Conservation (phyloP, 2,888 invertebrate genomes). For the Penaeus monodon region DNA sequence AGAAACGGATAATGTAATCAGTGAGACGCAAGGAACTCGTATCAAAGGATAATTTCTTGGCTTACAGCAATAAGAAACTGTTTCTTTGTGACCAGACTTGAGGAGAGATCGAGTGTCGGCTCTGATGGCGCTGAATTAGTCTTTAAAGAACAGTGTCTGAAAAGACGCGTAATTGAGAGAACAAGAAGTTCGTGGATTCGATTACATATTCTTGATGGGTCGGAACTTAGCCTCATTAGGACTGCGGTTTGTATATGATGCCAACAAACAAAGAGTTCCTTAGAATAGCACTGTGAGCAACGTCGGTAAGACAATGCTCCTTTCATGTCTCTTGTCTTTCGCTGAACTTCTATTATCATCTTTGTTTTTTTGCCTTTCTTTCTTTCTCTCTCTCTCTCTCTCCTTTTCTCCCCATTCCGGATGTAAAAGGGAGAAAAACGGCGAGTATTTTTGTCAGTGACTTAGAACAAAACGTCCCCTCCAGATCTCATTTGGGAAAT, state of each 20-base stretch:
- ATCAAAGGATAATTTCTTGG: conserved; percentile 45
- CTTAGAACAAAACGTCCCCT: conserved; percentile 36
- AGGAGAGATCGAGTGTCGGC: conserved; percentile 39
- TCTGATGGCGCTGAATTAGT: conserved; percentile 30
- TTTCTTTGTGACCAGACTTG: conserved; percentile 34
- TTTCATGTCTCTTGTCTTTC: too few relatives aligned
- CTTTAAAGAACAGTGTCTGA: conserved; percentile 4
- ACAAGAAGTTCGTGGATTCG: conserved; percentile 38
- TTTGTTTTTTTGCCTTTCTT: too few relatives aligned
- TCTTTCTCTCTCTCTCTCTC: too few relatives aligned
- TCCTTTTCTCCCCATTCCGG: too few relatives aligned
- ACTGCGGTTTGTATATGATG: background rate
- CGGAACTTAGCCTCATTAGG: conserved; percentile 34
- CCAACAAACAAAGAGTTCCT: background rate
- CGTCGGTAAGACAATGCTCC: background rate
- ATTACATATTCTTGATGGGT: conserved; percentile 41
- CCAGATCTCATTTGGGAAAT: conserved; percentile 54
- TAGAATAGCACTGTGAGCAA: background rate
- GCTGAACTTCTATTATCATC: too few relatives aligned
- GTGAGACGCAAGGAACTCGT: conserved; percentile 15
- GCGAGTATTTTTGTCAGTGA: background rate
- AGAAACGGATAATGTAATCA: conserved; percentile 6
- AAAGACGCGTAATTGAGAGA: conserved; percentile 35
- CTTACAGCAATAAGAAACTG: conserved; percentile 26
- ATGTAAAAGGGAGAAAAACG: background rate